Base-by-base conservation (phyloP, 2,113 vertebrate species). In the Camelus bactrianus region DNA sequence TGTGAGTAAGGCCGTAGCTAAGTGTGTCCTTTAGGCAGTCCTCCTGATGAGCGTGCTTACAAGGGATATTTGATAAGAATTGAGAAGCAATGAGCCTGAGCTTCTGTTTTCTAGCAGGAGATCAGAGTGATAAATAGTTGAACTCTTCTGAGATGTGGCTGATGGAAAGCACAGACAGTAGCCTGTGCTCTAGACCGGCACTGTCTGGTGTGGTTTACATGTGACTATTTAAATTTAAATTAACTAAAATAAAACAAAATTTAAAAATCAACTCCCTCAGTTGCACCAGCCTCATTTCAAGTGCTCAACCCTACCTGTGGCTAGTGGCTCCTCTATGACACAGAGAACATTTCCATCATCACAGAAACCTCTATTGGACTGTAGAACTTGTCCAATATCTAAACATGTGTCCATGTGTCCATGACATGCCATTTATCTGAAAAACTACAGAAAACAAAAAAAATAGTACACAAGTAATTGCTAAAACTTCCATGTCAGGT, bases 391-490 rank as follows among this genome's bases (percentile, higher is more conserved):
- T 20, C 75, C 75, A 15, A 32, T 13, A 14, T 79, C 50, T 24
- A 79, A 20, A 35, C 75, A 35, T 8, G 75, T 35, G 32, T 35
- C 75, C 32, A 14, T n/a, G 30, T 54, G 50, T 14, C 60, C 50
- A 79, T 11, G 16, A 35, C 1, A 9, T 60, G 6, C 9, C 32
- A 35, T 67, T 94, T 90, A 13, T 75, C 42, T 48, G 17, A 54
- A 80, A 42, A 75, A 62, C 56, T 50, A 80, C 1, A 94, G 76
- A 91, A 93, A 42, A 89, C 32, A 84, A 42, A 86, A 64, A 90
- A 79, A 83, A 56, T 12, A 28, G 58, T 64, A 46, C 0, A 0
- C 3, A 75, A 83, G 64, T 85, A 46, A 85, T 58, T 90, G 64
- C 30, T 52, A 65, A 50, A 32, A 26, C 50, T 91, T 93, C 69